Conservation (phyloP, 2,113 vertebrate species). For the Ibidorhyncha struthersii region DNA sequence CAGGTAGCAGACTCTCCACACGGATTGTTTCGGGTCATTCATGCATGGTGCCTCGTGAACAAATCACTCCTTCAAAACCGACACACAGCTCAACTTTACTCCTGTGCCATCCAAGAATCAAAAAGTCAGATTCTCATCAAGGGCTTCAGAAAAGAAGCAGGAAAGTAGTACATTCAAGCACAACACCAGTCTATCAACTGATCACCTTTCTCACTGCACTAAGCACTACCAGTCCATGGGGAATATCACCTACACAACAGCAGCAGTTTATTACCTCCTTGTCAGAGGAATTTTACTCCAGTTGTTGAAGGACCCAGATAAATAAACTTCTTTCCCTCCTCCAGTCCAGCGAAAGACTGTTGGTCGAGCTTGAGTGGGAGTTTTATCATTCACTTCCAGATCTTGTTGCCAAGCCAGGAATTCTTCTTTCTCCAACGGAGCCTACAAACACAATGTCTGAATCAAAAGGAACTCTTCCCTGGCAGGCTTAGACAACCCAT, state of each 20-base stretch:
- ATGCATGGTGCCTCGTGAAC: accelerated
- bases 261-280: constrained; percentile 80
- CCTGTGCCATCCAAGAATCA: not conserved
- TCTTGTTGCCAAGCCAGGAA: constrained; percentile 96
- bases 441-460: constrained; percentile 64
- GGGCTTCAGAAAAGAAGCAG: not conserved
- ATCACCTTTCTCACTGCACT: not conserved
- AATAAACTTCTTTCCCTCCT: constrained; percentile 90
- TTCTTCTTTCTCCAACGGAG: constrained; percentile 86
- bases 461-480: not conserved
- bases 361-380: constrained; percentile 82
- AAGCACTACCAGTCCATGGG: not conserved
- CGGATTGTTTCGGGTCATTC: not conserved
- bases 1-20: not conserved
- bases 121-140: not conserved
- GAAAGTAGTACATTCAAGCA: not conserved
- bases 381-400: constrained; percentile 85
- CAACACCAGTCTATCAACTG: not conserved
- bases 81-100: not conserved
- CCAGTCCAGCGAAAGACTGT: constrained; percentile 94
- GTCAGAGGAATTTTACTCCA: constrained; percentile 97
- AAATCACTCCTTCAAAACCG: not conserved
- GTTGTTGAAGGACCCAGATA: constrained; percentile 98
- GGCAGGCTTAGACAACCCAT: not conserved
- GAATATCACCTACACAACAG: not conserved